Evolutionary conservation across 2,113 vertebrate species (phyloP), one percentile per base, ranked within the genome.

Genomic region (Clarias macrocephalus): DNA sequence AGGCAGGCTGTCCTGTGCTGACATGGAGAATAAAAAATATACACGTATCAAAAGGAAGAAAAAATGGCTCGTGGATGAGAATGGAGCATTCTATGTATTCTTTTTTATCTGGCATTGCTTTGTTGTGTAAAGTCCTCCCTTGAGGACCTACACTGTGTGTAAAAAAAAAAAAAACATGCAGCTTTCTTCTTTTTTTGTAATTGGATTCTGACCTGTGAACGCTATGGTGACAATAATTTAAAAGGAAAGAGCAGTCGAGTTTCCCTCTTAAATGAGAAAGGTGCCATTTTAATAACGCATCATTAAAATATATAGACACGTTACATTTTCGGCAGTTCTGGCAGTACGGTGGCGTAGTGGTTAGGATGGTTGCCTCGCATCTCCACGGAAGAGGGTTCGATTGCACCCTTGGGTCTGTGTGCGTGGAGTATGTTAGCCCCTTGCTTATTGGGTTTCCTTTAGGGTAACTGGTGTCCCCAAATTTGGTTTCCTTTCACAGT

Each of bases 11-110:
- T 54, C 9, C 73, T 75, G 37, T 75, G 83, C 87, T 82, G 77
- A 85, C 87, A 85, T 80, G 63, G 80, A 89, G 82, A 8, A 48
- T 48, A 48, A 48, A 89, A 84, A 87, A 86, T 56, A 80, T 86
- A 63, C 56, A 72, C 28, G 84, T 81, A 81, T 63, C 84, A 48
- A 80, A 73, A 48, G 21, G 68, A 42, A 0, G 63, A n/a, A 68
- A 59, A 77, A 84, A 80, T 86, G 21, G 42, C 54, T 70, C 1
- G 9, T 12, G 82, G 63, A 6, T 30, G 25, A 65, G 48, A 57
- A 52, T 9, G 52, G 75, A 80, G 28, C 2, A 33, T 68, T 65
- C 28, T 25, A 80, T n/a, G 15, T 83, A 63, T 33, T 57, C 23
- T 76, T 65, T 56, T 65, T 25, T 56, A 79, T 56, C 9, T 65